Conservation (phyloP, 2,113 vertebrate genomes). For the Pseudopodoces humilis region DNA sequence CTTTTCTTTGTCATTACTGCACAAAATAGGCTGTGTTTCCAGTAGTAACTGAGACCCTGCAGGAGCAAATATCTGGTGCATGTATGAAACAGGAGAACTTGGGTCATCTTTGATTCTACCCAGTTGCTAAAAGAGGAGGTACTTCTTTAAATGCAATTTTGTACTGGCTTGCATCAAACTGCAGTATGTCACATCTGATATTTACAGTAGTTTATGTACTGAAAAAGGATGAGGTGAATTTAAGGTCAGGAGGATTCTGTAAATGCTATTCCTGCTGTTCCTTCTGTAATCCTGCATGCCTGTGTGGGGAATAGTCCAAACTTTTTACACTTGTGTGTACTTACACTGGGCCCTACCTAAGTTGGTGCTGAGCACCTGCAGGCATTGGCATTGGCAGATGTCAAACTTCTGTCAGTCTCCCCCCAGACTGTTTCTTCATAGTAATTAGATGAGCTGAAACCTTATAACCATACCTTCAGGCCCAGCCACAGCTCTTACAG, state of each 20-base stretch:
- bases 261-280: conserved; percentile 59
- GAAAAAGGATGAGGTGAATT: conserved; percentile 65
- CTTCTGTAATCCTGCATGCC: not conserved
- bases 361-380: conserved; percentile 15
- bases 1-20: not conserved
- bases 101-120: conserved; percentile 4
- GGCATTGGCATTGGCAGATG: not conserved
- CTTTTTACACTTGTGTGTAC: conserved; percentile 13
- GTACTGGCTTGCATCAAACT: conserved; percentile 62
- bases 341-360: not conserved
- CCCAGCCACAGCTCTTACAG: not conserved
- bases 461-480: not conserved
- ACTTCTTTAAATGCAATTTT: conserved; percentile 45
- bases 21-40: not conserved
- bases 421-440: not conserved
- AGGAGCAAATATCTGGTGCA: conserved; percentile 7
- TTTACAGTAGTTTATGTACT: conserved; percentile 61
- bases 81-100: conserved; percentile 2
- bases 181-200: conserved; percentile 52
- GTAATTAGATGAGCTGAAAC: not conserved
- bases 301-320: not conserved
- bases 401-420: not conserved
- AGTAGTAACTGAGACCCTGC: not conserved
- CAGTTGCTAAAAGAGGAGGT: conserved; percentile 17
- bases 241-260: conserved; percentile 51